Evolutionary conservation across 1,140 invertebrate species (phyloP).

Genomic region (Calliphora vicina): DNA sequence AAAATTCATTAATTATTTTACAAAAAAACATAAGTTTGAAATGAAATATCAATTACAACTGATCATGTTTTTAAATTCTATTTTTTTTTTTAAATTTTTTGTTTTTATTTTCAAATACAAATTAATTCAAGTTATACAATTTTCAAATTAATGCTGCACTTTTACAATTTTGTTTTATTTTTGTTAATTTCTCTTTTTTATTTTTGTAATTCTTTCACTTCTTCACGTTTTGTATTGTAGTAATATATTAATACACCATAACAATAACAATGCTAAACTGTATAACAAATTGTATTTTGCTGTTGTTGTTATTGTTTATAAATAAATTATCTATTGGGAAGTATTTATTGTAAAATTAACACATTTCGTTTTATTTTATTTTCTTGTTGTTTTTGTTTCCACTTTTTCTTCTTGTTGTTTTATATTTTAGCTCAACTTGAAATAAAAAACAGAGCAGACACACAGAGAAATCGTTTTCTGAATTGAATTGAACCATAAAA

Average conservation of each 20-base stretch:
- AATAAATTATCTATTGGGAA: background rate
- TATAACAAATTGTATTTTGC: background rate
- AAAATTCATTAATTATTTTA: background rate
- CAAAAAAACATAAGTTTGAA: background rate
- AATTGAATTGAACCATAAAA: background rate
- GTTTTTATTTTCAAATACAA: background rate
- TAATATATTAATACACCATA: no score
- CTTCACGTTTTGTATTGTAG: no score
- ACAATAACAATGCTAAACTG: background rate
- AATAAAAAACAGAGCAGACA: background rate
- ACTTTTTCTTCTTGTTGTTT: background rate
- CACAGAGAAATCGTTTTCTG: slow-evolving; percentile 8
- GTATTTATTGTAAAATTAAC: background rate
- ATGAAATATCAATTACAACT: background rate
- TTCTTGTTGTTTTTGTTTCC: background rate
- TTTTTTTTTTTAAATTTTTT: background rate
- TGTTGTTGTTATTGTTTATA: background rate
- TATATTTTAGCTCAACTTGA: background rate
- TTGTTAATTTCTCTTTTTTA: background rate
- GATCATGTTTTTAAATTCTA: no score
- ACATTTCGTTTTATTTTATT: background rate
- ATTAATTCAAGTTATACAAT: background rate
- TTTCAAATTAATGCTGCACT: background rate
- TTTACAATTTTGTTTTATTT: background rate
- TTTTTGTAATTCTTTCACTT: background rate